phyloP scores from a whole-genome alignment of 2,797 vertebrate species.

The Coendou prehensilis region DNA sequence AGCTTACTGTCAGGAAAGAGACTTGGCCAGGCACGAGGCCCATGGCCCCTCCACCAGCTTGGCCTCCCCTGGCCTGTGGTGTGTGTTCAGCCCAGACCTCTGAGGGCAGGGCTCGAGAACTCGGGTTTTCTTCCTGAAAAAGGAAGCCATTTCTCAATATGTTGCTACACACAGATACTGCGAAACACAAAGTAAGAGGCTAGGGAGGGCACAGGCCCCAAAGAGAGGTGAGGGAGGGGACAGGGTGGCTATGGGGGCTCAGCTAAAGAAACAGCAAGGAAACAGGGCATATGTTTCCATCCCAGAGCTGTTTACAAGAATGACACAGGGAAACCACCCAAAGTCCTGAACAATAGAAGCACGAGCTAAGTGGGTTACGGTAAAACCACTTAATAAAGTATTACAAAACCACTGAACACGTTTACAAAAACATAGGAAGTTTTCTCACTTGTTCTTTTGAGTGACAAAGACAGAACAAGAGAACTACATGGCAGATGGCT shows the following conservation, averaged over 20 bases:
- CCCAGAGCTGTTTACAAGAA: neutral
- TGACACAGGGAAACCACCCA: neutral
- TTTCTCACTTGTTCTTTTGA: neutral
- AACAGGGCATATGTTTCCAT: neutral
- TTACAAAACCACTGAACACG: neutral
- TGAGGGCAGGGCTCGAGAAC: neutral
- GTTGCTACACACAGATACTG: conserved; percentile 77
- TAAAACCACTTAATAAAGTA: neutral
- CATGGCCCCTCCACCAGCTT: neutral
- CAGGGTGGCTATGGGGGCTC: neutral
- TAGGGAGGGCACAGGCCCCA: neutral
- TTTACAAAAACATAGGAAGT: neutral
- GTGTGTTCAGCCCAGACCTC: neutral
- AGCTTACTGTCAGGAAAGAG: neutral
- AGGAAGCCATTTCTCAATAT: conserved; percentile 83
- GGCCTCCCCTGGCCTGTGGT: neutral
- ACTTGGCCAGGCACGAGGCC: too few relatives aligned
- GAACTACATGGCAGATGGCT: neutral
- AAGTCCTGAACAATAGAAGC: neutral
- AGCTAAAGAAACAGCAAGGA: neutral
- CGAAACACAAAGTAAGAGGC: conserved; percentile 74
- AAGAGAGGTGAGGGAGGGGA: neutral
- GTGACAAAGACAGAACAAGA: neutral
- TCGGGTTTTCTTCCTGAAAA: conserved; percentile 72
- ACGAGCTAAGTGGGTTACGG: neutral